Base-by-base conservation (phyloP, 2,797 vertebrate genomes). In the Clamator glandarius region DNA sequence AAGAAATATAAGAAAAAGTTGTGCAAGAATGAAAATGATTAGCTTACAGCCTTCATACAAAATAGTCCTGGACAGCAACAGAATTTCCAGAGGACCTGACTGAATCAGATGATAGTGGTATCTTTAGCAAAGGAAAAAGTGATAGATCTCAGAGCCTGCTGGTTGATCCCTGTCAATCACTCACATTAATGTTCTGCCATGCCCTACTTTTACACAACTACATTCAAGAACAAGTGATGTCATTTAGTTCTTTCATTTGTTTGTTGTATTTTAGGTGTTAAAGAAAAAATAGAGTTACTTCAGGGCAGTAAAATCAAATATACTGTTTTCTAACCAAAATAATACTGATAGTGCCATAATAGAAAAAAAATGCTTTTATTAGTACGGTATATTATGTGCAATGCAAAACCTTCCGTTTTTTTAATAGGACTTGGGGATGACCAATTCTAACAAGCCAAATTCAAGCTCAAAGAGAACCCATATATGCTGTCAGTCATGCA, bases 341-440 rank as follows among this genome's bases (percentile, higher is more conserved):
- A 2, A 59, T 73, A 39, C 4, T 59, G 18, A 13, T 84, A 84
- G 8, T 77, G 3, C 9, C 12, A 23, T 35, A 35, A 51, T 1
- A 86, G 21, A 31, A 85, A 61, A 39, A 76, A 81, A 19, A 3
- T 46, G 3, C 5, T 68, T 12, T 73, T 66, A 29, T 58, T 64
- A 39, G 51, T 29, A 75, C 19, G 72, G 31, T 31, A 26, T 51
- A 35, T 35, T 44, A 63, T 3, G 5, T 21, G 3, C 67, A 68
- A 57, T 52, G 21, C 6, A 80, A 35, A 42, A 11, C 1, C 0
- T 2, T 5, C 2, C 35, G 13, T 74, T 6, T n/a, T 87, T 63
- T 59, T 57, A 63, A 35, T 4, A 36, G 31, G 44, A 63, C 64
- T 75, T 84, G 19, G 44, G 87, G 58, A 79, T 21, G 1, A 68